phyloP scores from a whole-genome alignment of 2,888 invertebrate genomes.

The Geotrupes spiniger region DNA sequence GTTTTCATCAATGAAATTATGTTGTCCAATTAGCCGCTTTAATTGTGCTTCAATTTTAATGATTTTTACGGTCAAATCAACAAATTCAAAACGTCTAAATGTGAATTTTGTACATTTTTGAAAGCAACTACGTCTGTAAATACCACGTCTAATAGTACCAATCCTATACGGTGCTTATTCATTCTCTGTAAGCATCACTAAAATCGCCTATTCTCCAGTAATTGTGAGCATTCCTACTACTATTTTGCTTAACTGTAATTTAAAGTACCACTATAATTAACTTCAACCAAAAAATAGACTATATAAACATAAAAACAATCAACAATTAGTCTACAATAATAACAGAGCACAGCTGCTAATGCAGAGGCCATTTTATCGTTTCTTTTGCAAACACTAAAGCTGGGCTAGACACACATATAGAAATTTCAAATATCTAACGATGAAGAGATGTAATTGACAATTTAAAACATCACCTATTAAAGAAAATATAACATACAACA shows the following conservation, averaged over 20 bases:
- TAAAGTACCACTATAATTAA: slow-evolving; percentile 44
- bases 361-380: slow-evolving; percentile 28
- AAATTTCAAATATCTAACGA: slow-evolving; percentile 14
- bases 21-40: too few relatives aligned
- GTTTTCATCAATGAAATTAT: too few relatives aligned
- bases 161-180: slow-evolving; percentile 8
- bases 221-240: slow-evolving; percentile 32
- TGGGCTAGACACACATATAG: slow-evolving; percentile 16
- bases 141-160: background rate
- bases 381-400: slow-evolving; percentile 30
- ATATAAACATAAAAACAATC: slow-evolving; percentile 54
- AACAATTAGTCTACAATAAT: slow-evolving; percentile 50
- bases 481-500: slow-evolving; percentile 13
- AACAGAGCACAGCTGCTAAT: slow-evolving; percentile 45
- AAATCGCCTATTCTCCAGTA: slow-evolving; percentile 21
- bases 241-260: slow-evolving; percentile 30
- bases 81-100: too few relatives aligned
- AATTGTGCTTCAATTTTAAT: too few relatives aligned
- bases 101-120: slow-evolving; percentile 20
- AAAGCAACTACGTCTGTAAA: slow-evolving; percentile 17
- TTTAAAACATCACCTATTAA: slow-evolving; percentile 1
- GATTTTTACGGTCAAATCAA: too few relatives aligned
- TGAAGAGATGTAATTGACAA: slow-evolving; percentile 4
- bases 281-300: slow-evolving; percentile 53
- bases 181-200: slow-evolving; percentile 22